These are phyloP conservation scores for Drosophila azteca DNA, from an alignment of 1,140 invertebrate species.

Conservation along the genomic window DNA sequence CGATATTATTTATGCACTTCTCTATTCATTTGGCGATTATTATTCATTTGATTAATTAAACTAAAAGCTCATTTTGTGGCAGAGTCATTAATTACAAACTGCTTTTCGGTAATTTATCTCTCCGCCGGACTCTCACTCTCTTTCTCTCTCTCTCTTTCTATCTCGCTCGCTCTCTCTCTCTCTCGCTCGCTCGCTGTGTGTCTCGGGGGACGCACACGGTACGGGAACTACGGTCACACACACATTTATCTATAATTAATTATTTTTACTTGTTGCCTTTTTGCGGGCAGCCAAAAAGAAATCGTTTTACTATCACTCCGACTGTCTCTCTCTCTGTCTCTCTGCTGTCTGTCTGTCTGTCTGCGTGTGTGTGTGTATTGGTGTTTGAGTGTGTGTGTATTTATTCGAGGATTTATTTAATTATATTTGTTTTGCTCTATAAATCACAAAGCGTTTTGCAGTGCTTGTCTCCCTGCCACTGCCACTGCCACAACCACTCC, in stretches of 20 bases:
- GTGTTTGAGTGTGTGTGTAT: constrained; percentile 16
- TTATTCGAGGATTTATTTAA: constrained; percentile 54
- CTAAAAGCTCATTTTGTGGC: constrained; percentile 79
- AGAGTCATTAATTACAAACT: constrained; percentile 72
- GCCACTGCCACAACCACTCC: background rate
- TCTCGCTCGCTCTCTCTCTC: background rate
- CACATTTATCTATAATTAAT: constrained; percentile 81
- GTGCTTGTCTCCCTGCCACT: background rate
- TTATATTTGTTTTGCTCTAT: constrained; percentile 51
- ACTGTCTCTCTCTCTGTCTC: constrained; percentile 2
- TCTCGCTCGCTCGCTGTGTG: too few relatives aligned
- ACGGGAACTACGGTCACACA: constrained; percentile 43
- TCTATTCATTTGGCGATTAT: constrained; percentile 59
- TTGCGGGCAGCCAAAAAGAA: constrained; percentile 56
- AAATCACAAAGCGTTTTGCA: constrained; percentile 47
- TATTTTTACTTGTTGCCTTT: constrained; percentile 77
- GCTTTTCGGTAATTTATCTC: too few relatives aligned
- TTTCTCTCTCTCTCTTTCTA: too few relatives aligned
- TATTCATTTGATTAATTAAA: constrained; percentile 78
- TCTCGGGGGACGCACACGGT: background rate
- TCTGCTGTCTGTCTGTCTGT: constrained; percentile 1
- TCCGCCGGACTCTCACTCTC: background rate
- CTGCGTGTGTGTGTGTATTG: constrained; percentile 8
- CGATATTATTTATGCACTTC: constrained; percentile 46
- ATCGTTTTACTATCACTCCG: constrained; percentile 37